These are phyloP conservation scores for Tridacna crocea DNA, from an alignment of 2,888 invertebrate genomes.

Conservation along the genomic window DNA sequence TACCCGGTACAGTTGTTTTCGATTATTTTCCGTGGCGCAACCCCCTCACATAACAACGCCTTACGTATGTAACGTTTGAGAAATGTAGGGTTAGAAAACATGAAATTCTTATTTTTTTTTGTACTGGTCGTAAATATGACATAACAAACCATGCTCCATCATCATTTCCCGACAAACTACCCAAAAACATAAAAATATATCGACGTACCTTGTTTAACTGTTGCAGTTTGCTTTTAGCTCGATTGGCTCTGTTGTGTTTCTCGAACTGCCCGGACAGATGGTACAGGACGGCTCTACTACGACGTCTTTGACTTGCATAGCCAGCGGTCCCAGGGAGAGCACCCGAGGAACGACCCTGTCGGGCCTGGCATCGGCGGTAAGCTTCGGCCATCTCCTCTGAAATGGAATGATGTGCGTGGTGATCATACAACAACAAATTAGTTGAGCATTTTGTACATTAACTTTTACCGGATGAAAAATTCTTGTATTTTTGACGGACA, in stretches of 20 bases:
- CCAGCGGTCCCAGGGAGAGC: slow-evolving; percentile 73
- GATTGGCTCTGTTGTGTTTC: slow-evolving; percentile 91
- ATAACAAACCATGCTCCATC: too few relatives aligned
- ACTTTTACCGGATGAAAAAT: too few relatives aligned
- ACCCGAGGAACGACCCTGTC: slow-evolving; percentile 51
- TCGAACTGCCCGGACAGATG: slow-evolving; percentile 98
- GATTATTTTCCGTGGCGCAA: too few relatives aligned
- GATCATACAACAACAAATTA: background rate
- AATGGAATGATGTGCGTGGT: background rate
- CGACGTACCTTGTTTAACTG: slow-evolving; percentile 96
- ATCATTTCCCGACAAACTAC: too few relatives aligned
- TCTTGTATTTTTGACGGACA: too few relatives aligned
- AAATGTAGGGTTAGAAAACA: too few relatives aligned
- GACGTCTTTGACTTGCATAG: slow-evolving; percentile 93
- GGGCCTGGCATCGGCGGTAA: slow-evolving; percentile 56
- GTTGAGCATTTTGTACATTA: background rate
- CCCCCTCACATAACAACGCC: too few relatives aligned
- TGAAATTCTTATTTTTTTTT: too few relatives aligned
- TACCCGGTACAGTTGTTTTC: too few relatives aligned
- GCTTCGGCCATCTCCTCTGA: slow-evolving; percentile 68
- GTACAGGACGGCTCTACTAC: slow-evolving; percentile 97
- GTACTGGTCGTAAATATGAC: too few relatives aligned
- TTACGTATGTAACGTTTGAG: too few relatives aligned
- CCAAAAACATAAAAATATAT: too few relatives aligned
- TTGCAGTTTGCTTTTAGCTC: slow-evolving; percentile 94